These are phyloP conservation scores for Geophilus truncorum DNA, from an alignment of 2,888 invertebrate species.

Conservation along the genomic window DNA sequence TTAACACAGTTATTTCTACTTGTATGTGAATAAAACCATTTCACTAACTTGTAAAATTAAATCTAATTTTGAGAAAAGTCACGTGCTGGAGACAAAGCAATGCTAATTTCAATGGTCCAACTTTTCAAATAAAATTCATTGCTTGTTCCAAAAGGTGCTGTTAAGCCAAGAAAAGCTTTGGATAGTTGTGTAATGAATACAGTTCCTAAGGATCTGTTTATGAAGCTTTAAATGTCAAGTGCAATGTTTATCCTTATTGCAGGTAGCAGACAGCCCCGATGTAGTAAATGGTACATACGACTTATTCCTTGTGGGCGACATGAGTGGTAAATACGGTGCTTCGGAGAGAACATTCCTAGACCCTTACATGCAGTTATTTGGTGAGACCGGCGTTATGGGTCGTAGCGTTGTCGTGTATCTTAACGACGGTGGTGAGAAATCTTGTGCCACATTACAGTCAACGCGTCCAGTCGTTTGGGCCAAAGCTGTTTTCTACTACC, in stretches of 20 bases:
- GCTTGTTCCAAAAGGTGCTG: too few relatives aligned
- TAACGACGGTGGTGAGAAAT: constrained; percentile 45
- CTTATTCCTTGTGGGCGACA: constrained; percentile 78
- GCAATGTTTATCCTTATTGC: neutral
- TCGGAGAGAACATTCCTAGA: constrained; percentile 51
- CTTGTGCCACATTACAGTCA: constrained; percentile 50
- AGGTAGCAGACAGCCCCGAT: neutral
- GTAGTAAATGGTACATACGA: constrained; percentile 52
- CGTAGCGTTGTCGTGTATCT: constrained; percentile 72
- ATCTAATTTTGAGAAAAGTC: too few relatives aligned
- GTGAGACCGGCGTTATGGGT: constrained; percentile 70
- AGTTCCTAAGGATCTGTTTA: too few relatives aligned
- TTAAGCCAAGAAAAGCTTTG: too few relatives aligned
- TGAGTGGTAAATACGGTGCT: constrained; percentile 77
- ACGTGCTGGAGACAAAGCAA: too few relatives aligned
- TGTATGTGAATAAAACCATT: too few relatives aligned
- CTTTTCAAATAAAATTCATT: too few relatives aligned
- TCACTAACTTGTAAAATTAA: too few relatives aligned
- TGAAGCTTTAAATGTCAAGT: neutral
- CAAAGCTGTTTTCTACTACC: constrained; percentile 76
- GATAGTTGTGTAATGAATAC: too few relatives aligned
- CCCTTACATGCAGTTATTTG: constrained; percentile 75
- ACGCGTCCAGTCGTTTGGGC: constrained; percentile 64
- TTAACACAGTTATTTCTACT: too few relatives aligned
- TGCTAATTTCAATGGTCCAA: too few relatives aligned